Base-by-base conservation (phyloP, 2,888 invertebrate species). In the Leucophenga maculata region DNA sequence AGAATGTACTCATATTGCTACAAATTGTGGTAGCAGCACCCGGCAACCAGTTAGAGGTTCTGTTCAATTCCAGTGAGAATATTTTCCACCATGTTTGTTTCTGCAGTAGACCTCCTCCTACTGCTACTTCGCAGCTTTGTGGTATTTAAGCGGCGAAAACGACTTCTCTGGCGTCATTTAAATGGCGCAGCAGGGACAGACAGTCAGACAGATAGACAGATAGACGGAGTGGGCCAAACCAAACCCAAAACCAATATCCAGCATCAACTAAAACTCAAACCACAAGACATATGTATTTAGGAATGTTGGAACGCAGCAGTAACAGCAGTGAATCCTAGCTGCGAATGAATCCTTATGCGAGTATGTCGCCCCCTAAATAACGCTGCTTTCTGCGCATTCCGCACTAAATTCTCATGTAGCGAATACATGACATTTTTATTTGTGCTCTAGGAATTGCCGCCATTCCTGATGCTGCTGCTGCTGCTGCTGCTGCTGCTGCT, bases 341-440 rank as follows among this genome's bases (percentile, higher is more conserved):
- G 39, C 39, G 26, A 26, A 26, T 39, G 3, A 6, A 39, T 39
- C 39, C 39, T 39, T 26, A 26, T 2, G 4, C 26, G 26, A 26
- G 26, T 26, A 26, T 26, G 55, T 13, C 55, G 8, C 22, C 55
- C 3, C 46, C 22, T 20, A 18, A 6, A 50, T 8, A 50, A 50
- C 1, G 50, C 39, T 39, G 39, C 39, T 39, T 39, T 39, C 39
- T 39, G 39, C 39, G 39, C 39, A 39, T 39, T 39, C 39, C 39
- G 11, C 8, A 8, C 39, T 39, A 39, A 39, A 50, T 18, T 50
- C 70, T 75, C 74, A 73, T 77, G 72, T 73, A 73, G 72, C 68
- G 69, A 74, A 74, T 77, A 73, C 75, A 80, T 77, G 79, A 79
- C 77, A 75, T 78, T 84, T 82, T 83, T 82, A 78, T 78, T 79